Percentiles rank a stretch among this genome's conserved stretches.
phyloP scores from a whole-genome alignment of 2,888 invertebrate genomes.

The Ceriagrion tenellum region DNA sequence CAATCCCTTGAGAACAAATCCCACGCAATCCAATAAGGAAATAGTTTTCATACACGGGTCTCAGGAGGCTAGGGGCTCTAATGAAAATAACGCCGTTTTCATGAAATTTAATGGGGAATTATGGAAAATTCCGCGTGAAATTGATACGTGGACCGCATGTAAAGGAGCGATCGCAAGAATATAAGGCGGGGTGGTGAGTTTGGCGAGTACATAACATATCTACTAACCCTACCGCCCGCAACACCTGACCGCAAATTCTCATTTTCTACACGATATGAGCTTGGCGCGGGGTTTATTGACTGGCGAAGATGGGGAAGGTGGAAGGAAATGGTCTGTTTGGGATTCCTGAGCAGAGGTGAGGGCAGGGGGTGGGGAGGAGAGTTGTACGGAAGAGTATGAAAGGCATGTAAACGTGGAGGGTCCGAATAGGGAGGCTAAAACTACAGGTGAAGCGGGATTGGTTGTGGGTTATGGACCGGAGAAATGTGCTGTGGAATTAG shows the following conservation, averaged over 20 bases:
- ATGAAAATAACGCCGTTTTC: not conserved
- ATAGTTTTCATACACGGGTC: not conserved
- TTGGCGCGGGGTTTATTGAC: constrained; percentile 13
- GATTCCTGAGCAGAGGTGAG: no score
- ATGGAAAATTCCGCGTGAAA: not conserved
- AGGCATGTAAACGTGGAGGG: not conserved
- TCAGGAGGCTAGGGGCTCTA: not conserved
- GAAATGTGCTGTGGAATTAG: not conserved
- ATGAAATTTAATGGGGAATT: not conserved
- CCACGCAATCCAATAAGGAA: not conserved
- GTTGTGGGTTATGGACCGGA: constrained; percentile 26
- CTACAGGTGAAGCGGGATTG: constrained; percentile 22
- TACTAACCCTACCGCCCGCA: not conserved
- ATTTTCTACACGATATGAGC: constrained; percentile 28
- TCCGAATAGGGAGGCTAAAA: not conserved
- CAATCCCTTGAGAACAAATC: not conserved
- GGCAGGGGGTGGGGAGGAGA: not conserved
- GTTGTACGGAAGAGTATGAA: not conserved
- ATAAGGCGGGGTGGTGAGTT: not conserved
- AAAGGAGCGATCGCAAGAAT: not conserved
- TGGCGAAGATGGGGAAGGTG: constrained; percentile 5
- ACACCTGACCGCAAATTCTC: constrained; percentile 39
- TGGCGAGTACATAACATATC: not conserved
- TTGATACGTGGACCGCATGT: not conserved
- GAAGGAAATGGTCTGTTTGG: not conserved